These are phyloP conservation scores for Actinia tenebrosa DNA, from an alignment of 64 coral and sea anemone genomes.

Conservation along the genomic window DNA sequence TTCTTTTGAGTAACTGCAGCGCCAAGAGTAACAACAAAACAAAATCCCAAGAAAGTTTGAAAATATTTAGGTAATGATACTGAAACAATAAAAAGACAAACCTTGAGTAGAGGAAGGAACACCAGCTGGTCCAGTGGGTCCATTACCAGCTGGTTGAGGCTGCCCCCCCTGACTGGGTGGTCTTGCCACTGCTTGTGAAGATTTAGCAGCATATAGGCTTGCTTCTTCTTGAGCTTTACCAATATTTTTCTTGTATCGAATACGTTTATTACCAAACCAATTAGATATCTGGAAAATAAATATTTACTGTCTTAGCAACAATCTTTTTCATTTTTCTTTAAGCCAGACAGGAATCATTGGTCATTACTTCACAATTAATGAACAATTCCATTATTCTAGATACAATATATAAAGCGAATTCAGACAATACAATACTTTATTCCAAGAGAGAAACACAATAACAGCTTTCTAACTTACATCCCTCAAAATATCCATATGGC, in stretches of 20 bases:
- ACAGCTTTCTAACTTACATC: too few species aligned
- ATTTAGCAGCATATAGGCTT: constrained; percentile 94
- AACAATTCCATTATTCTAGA: too few species aligned
- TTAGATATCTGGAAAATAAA: constrained; percentile 71
- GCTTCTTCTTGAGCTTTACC: constrained; percentile 98
- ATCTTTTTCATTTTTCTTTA: not conserved
- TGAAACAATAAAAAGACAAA: not conserved
- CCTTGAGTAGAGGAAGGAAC: constrained; percentile 69
- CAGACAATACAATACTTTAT: too few species aligned
- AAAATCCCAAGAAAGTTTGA: too few species aligned
- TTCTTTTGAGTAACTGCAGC: too few species aligned
- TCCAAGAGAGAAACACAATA: too few species aligned
- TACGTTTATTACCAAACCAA: constrained; percentile 99
- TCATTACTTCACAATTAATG: not conserved
- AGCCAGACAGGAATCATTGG: not conserved
- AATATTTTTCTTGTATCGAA: constrained; percentile 99
- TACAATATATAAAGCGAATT: too few species aligned
- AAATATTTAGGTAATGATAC: too few species aligned
- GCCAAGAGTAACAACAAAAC: not conserved
- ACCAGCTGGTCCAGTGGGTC: constrained; percentile 12
- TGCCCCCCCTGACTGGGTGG: constrained; percentile 24
- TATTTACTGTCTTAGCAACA: not conserved
- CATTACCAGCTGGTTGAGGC: constrained; percentile 10
- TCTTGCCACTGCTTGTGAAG: not conserved
- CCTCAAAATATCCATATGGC: too few species aligned